phyloP scores from a whole-genome alignment of 1,140 invertebrate genomes.

The Hylaeus volcanicus region DNA sequence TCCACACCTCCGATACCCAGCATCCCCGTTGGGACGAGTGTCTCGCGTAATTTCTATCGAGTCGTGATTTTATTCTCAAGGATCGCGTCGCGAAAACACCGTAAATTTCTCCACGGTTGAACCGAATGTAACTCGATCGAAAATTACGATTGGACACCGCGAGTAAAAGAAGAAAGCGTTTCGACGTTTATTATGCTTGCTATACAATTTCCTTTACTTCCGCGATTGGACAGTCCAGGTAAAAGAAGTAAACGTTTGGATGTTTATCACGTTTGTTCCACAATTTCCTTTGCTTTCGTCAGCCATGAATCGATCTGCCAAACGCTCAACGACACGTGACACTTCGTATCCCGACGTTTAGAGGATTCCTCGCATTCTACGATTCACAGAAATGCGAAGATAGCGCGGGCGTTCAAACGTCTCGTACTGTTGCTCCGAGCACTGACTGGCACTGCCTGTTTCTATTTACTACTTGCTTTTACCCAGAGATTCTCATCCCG shows the following conservation, averaged over 20 bases:
- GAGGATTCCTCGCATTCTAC: constrained; percentile 51
- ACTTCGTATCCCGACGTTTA: constrained; percentile 30
- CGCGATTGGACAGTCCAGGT: too few relatives aligned
- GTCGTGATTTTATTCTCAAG: constrained; percentile 61
- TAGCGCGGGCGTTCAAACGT: constrained; percentile 57
- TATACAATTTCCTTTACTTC: too few relatives aligned
- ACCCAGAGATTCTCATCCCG: constrained; percentile 54
- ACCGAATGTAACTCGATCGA: constrained; percentile 16
- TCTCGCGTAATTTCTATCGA: constrained; percentile 62
- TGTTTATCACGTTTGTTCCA: too few relatives aligned
- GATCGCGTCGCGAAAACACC: constrained; percentile 46
- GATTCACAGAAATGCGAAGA: constrained; percentile 57
- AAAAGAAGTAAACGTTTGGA: too few relatives aligned
- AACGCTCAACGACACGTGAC: constrained; percentile 5
- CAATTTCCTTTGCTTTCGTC: too few relatives aligned
- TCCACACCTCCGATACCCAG: constrained; percentile 60
- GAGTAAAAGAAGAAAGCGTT: too few relatives aligned
- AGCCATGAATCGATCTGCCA: background rate
- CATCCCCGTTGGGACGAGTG: constrained; percentile 45
- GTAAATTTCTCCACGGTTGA: constrained; percentile 22
- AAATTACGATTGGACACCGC: too few relatives aligned
- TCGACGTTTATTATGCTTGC: too few relatives aligned
- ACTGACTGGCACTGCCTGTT: constrained; percentile 67
- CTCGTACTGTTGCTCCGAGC: constrained; percentile 58
- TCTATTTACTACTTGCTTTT: constrained; percentile 69